Base-by-base conservation (phyloP, 2,888 invertebrate species). In the Sympetrum striolatum region DNA sequence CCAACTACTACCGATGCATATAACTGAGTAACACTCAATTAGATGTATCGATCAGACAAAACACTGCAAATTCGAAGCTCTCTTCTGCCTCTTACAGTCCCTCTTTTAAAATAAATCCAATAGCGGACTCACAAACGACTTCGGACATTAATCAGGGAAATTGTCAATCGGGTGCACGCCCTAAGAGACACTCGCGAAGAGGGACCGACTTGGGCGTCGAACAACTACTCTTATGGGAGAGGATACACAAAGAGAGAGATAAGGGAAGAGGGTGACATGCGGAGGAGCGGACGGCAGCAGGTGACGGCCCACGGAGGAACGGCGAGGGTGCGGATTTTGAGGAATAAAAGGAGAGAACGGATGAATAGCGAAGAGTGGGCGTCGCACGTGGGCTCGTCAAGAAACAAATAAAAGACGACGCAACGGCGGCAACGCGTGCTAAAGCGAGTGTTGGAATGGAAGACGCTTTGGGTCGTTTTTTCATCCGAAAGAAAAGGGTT, bases 81-180 rank as follows among this genome's bases (percentile, higher is more conserved):
- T n/a, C 60, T n/a, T 22, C 1, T 22, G 2, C 25, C 31, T 25
- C 31, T n/a, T n/a, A n/a, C n/a, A n/a, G n/a, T n/a, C n/a, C 1
- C 31, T 31, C 73, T 12, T 31, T 31, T 2, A 2, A 12, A 31
- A 25, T 64, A 31, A 31, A 73, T 31, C 73, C 25, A 22, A 25
- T 31, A 25, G 73, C 73, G 31, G 86, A 64, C 60, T 35, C 37
- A 37, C 86, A 86, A 86, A 86, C 86, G 86, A 86, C 64, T 58
- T 35, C 58, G 82, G 82, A 60, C 86, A 86, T 86, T 86, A 86
- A 86, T 86, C 86, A 86, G 39, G 64, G 86, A 86, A 86, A 60
- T 86, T 64, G 60, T 53, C 86, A 37, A 86, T 86, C 39, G 60
- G 86, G 86, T 86, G 37, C 86, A 82, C 58, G 82, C 82, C 82